Base-by-base conservation (phyloP, 2,113 vertebrate species). In the Galeopterus variegatus region DNA sequence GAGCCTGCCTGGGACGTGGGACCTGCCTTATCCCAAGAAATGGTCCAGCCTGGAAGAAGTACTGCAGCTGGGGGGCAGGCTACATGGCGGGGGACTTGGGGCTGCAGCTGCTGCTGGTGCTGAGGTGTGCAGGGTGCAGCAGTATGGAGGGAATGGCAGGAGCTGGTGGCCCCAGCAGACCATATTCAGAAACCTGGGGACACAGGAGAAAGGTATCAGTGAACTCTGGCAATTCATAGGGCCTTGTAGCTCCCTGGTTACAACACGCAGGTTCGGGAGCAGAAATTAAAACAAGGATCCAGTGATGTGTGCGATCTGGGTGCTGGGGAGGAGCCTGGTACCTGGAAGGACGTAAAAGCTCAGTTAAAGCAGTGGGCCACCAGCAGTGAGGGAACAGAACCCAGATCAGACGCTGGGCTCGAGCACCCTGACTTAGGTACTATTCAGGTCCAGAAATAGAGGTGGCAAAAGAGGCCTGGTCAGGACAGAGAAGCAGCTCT, bases 381-480 rank as follows among this genome's bases (percentile, higher is more conserved):
- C 31, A 24, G 24, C 56, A 33, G 8, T 1, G 15, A 62, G 41
- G 45, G 65, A 41, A 33, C 12, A 41, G 52, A 17, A n/a, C 41
- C 6, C 14, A 73, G 56, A n/a, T 6, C 14, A 45, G n/a, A 58
- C 4, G 41, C 33, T 24, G 19, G 33, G 6, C 52, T 15, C 2
- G 0, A 11, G 18, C 2, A 0, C 24, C 72, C 79, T 33, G 17
- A n/a, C 8, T 6, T 13, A 18, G 17, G 17, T 45, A 41, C n/a
- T 12, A 17, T 18, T 36, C 17, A n/a, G 45, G 36, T 54, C 9
- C 23, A 79, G 41, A 97, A 65, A 73, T 0, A 84, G 14, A 80
- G 23, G 19, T 14, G 48, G 21, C 26, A 19, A 73, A 54, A 62
- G 41, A 92, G 58, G 11, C 19, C 23, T 3, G 72, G 24, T 24